Evolutionary conservation across 2,888 invertebrate genomes (phyloP), one percentile per base, ranked within the genome.

Genomic region (Nomada goodeniana): DNA sequence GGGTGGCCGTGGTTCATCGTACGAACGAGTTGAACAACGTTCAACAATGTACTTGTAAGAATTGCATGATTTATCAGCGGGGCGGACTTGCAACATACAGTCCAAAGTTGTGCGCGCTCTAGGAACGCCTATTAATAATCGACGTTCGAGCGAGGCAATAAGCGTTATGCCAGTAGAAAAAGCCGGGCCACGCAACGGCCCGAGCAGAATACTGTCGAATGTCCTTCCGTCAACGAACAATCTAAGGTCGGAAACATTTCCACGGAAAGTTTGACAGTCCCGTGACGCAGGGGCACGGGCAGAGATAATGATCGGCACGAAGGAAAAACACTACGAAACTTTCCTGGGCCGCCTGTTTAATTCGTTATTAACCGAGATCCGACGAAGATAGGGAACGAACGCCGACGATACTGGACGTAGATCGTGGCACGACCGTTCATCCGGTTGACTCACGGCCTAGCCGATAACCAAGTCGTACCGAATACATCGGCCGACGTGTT

Each of bases 401-500:
- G 23, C 36, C 2, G 57, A 23, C 18, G n/a, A n/a, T 4, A 26
- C 42, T 50, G 52, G 50, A 52, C 59, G 65, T 29, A 0, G n/a
- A 74, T 55, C 67, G 74, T 64, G 42, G 59, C 59, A 47, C 63
- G 64, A 42, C 50, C 55, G 80, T 71, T 76, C 83, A 80, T 86
- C 83, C 82, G 71, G 80, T 68, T 86, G 84, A 88, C 72, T 88
- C 88, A 88, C 52, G 47, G 65, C 4, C 53, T 57, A 13, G 5
- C 36, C 69, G 88, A 86, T 88, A 88, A 80, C 77, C 64, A 11
- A 20, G 7, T 15, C 61, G n/a, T 15, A 15, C 20, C 68, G 76
- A 81, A 73, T 76, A 80, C 23, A 80, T 77, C 55, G 68, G 80
- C 79, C 83, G 84, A 86, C 88, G 88, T 87, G 88, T 83, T 64